phyloP scores from a whole-genome alignment of 2,888 invertebrate species.

The Mimumesa dahlbomi region DNA sequence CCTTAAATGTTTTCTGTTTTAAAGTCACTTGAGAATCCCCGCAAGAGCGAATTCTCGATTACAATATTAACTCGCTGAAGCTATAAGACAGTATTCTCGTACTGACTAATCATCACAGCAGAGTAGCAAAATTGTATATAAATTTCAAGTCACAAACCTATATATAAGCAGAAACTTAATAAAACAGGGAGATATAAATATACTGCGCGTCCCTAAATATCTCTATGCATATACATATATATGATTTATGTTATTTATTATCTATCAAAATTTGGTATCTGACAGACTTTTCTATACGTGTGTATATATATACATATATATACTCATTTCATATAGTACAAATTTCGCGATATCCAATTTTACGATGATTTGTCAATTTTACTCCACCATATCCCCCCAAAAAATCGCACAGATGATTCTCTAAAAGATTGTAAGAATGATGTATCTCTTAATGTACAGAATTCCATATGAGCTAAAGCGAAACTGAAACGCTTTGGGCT shows the following conservation, averaged over 20 bases:
- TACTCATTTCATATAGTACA: conserved; percentile 34
- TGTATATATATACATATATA: conserved; percentile 28
- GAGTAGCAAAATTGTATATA: conserved; percentile 40
- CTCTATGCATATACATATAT: conserved; percentile 20
- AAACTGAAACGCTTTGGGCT: conserved; percentile 8
- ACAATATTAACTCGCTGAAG: conserved; percentile 23
- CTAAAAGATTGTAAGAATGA: no score
- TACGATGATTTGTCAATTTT: conserved; percentile 30
- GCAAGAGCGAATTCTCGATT: conserved; percentile 34
- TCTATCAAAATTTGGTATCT: conserved; percentile 65
- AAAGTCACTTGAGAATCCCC: conserved; percentile 30
- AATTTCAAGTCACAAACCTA: conserved; percentile 32
- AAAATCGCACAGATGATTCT: no score
- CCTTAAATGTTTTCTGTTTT: not conserved
- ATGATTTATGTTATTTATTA: conserved; percentile 40
- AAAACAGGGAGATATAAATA: conserved; percentile 42
- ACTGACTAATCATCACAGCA: conserved; percentile 52
- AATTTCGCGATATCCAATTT: conserved; percentile 32
- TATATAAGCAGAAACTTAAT: conserved; percentile 34
- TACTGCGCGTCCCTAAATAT: conserved; percentile 44
- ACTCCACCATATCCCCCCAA: not conserved
- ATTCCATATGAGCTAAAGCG: conserved; percentile 2
- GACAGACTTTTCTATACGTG: conserved; percentile 44
- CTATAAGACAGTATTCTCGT: conserved; percentile 32
- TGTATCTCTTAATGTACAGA: not conserved